These are phyloP conservation scores for Paramormyrops kingsleyae DNA, from an alignment of 2,113 vertebrate species.

Conservation along the genomic window DNA sequence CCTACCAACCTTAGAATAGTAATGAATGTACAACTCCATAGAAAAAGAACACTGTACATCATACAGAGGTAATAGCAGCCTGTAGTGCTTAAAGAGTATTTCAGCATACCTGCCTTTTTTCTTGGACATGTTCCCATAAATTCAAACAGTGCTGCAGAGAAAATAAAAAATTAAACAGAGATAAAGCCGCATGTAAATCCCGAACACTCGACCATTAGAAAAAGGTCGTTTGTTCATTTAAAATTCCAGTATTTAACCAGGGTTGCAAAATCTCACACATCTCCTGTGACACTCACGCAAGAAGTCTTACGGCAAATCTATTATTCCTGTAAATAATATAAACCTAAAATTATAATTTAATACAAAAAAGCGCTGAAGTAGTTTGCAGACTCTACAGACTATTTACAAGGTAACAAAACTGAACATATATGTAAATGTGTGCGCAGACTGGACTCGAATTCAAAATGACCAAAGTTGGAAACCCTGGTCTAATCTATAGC, in stretches of 20 bases:
- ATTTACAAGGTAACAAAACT: too few species aligned
- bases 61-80: neutral
- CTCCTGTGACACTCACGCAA: too few species aligned
- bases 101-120: conserved; percentile 68
- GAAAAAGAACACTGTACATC: neutral
- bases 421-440: too few species aligned
- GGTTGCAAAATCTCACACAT: too few species aligned
- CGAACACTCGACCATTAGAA: neutral
- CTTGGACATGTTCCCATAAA: conserved; percentile 74
- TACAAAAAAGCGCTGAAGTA: too few species aligned
- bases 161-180: neutral
- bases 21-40: neutral
- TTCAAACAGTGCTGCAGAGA: conserved; percentile 50
- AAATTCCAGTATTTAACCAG: neutral
- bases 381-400: too few species aligned
- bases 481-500: neutral
- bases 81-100: neutral
- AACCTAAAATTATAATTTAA: too few species aligned
- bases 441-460: too few species aligned
- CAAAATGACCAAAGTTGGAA: too few species aligned
- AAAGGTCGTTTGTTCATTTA: neutral
- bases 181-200: neutral
- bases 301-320: too few species aligned
- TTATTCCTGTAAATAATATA: too few species aligned
- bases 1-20: neutral